Evolutionary conservation across 2,888 invertebrate species (phyloP), one percentile per base, ranked within the genome.

Genomic region (Hirtodrosophila trivittata): DNA sequence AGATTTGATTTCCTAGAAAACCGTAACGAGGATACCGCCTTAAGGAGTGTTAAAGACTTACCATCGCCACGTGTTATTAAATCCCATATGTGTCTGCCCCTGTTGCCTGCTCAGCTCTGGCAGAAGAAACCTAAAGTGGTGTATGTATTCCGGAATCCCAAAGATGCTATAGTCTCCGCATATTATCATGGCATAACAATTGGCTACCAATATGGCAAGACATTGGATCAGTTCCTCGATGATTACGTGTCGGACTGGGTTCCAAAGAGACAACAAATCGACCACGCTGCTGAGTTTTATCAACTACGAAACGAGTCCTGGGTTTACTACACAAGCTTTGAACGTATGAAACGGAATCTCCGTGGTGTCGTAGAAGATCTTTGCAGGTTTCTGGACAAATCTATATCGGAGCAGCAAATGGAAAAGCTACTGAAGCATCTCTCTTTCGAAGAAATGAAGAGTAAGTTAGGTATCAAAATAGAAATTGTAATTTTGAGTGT

Each of bases 61-160:
- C 28, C 68, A 3, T 56, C 75, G 4, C 88, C 89, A 0, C 77
- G 89, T 3, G 60, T 89, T 0, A 87, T 89, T 2, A 89, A 89
- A 55, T 60, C 87, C 0, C 89, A 89, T 52, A 43, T 87, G 4
- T 62, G 87, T 1, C 57, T 87, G 1, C 66, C 86, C 1, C 39
- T 84, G 0, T 43, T 89, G 8, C 89, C 89, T 0, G 57, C 64
- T 3, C 77, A 89, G 18, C 26, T 89, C 3, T 88, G 87, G 87
- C 57, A 64, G n/a, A 71, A 74, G 21, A 86, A 82, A 13, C 65
- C 85, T 0, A 89, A 89, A 71, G 87, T 96, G 13, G 92, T 97
- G 46, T 97, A 96, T 85, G 94, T 97, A 0, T 95, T 95, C 0
- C 92, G 97, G 55, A 96, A 97, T 89, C 95, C 96, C 0, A 94